Evolutionary conservation across 2,888 invertebrate species (phyloP).

Genomic region (Ochropacha duplaris): DNA sequence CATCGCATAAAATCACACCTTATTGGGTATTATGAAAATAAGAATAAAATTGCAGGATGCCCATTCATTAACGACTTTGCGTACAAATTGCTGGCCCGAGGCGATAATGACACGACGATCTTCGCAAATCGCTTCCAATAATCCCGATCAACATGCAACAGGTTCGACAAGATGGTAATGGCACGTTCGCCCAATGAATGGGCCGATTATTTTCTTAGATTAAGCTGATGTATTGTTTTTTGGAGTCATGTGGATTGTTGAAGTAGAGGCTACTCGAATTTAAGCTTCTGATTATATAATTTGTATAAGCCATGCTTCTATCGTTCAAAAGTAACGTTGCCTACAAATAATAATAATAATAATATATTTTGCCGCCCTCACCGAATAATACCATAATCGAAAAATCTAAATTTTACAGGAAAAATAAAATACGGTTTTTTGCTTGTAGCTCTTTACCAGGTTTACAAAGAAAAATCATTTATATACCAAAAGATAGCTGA

Average conservation of each 20-base stretch:
- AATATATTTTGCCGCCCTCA: too few relatives aligned
- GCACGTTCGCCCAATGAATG: constrained; percentile 24
- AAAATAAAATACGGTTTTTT: too few relatives aligned
- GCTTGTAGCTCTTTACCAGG: too few relatives aligned
- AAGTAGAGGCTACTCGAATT: background rate
- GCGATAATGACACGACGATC: constrained; percentile 57
- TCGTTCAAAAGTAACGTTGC: too few relatives aligned
- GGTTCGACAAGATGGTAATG: constrained; percentile 33
- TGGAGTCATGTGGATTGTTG: background rate
- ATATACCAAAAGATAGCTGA: too few relatives aligned
- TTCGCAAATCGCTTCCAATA: constrained; percentile 50
- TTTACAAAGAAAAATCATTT: too few relatives aligned
- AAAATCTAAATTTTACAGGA: too few relatives aligned
- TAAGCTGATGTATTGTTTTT: background rate
- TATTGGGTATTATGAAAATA: constrained; percentile 10
- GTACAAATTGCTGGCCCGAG: constrained; percentile 52
- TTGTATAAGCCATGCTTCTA: too few relatives aligned
- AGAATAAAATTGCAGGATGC: constrained; percentile 19
- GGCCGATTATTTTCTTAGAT: constrained; percentile 5
- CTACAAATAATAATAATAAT: too few relatives aligned
- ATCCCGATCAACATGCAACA: constrained; percentile 42
- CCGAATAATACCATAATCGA: too few relatives aligned
- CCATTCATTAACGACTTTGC: constrained; percentile 51
- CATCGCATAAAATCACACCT: constrained; percentile 18
- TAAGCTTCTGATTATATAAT: too few relatives aligned